Conservation (phyloP, 2,113 vertebrate genomes). For the Sclerurus mexicanus region DNA sequence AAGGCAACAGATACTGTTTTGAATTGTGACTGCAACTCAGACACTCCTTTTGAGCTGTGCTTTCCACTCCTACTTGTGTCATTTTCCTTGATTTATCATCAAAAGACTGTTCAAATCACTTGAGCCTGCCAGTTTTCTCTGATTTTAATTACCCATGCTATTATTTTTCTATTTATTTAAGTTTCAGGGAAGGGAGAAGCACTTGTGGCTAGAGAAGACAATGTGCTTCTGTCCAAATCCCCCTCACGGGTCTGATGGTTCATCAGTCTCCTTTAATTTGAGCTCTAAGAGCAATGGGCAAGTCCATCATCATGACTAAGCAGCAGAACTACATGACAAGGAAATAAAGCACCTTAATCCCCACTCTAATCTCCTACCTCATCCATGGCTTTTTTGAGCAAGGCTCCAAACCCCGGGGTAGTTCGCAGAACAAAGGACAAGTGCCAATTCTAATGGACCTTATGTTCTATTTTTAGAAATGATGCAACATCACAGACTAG, state of each 20-base stretch:
- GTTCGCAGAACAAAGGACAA: neutral
- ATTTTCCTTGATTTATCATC: neutral
- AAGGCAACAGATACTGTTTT: neutral
- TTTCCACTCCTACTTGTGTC: neutral
- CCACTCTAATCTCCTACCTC: neutral
- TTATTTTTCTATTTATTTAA: neutral
- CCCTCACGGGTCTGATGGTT: accelerated
- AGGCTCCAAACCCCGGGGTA: neutral
- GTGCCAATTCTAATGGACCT: neutral
- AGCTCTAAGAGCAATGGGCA: neutral
- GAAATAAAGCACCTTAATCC: neutral
- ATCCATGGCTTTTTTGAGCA: neutral
- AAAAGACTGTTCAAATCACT: neutral
- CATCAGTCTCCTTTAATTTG: neutral
- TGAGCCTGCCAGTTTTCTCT: neutral
- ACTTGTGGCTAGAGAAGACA: neutral
- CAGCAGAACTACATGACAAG: neutral
- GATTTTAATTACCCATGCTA: neutral
- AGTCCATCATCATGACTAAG: neutral
- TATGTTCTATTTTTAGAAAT: constrained; percentile 7
- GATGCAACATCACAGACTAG: neutral
- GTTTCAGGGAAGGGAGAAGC: neutral
- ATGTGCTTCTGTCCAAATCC: neutral
- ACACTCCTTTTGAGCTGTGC: neutral
- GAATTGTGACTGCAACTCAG: neutral